Base-by-base conservation (phyloP, 2,797 vertebrate genomes). In the Chromobotia macracanthus region DNA sequence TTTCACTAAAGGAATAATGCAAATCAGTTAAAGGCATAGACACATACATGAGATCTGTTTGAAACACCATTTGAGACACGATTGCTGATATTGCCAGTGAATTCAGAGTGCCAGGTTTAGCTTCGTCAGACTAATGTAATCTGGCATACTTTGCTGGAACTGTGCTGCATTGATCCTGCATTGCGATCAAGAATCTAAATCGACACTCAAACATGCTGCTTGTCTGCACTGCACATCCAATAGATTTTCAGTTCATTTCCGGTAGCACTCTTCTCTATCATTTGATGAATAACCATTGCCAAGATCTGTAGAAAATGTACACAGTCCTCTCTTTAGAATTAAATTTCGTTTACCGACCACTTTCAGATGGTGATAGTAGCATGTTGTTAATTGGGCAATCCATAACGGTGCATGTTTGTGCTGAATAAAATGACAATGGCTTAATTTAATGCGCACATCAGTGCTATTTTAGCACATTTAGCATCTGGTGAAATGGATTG, bases 1-100 rank as follows among this genome's bases (percentile, higher is more conserved):
- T n/a, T 53, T 53, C 56, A 23, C 56, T 25, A 31, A 61, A 61
- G 25, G 25, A 18, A 61, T 61, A 61, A 61, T 61, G 58, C 58
- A 61, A 28, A 61, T 28, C 10, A 28, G 23, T 25, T 60, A 60
- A 28, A 60, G 56, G 12, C 56, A 25, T 25, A 58, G 21, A 58
- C 13, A 2, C 23, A 16, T 31, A 28, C 25, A 61, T 16, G 13
- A 3, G 28, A 60, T 25, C 23, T 16, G 58, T 16, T 2, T 31
- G 58, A 60, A 13, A 13, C 5, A 10, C 56, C 15, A 58, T 58
- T 25, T 13, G 8, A 58, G 56, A 21, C 21, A 23, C 23, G 21
- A 15, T 23, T 25, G 11, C 41, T 44, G 41, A 2, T 44, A 44
- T 44, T 44, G 8, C 41, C 41, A 44, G 41, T 44, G 41, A 10